Conservation (phyloP, 2,113 vertebrate genomes). For the Gnathonemus longibarbis region DNA sequence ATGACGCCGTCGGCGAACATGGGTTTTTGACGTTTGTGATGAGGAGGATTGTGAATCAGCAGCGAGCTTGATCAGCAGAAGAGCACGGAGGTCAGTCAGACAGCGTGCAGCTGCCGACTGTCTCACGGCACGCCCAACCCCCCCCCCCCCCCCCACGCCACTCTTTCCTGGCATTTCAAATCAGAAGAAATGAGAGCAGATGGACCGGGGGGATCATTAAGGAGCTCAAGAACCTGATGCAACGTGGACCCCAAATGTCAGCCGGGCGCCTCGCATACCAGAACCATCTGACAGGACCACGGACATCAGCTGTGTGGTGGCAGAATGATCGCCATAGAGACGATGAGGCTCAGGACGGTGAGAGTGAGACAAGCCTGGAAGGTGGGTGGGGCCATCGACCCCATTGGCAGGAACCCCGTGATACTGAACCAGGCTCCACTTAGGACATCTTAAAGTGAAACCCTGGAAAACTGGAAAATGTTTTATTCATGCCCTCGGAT, state of each 20-base stretch:
- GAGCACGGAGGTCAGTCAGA: background rate
- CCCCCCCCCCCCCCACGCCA: background rate
- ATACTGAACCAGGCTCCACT: background rate
- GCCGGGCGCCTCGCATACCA: background rate
- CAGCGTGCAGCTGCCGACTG: no score
- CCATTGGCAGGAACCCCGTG: background rate
- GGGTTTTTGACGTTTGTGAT: constrained; percentile 2
- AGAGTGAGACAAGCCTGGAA: background rate
- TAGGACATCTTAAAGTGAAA: background rate
- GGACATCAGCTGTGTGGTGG: background rate
- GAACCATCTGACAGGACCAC: no score
- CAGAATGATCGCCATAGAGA: background rate
- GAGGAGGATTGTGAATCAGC: background rate
- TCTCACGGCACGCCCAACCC: no score
- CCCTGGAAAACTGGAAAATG: background rate
- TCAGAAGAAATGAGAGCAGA: background rate
- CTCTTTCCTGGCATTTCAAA: background rate
- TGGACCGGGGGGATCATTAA: background rate
- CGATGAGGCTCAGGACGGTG: background rate
- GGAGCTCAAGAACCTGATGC: background rate
- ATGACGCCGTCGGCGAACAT: background rate
- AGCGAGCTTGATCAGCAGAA: constrained; percentile 2
- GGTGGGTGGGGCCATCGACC: background rate
- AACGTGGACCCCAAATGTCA: background rate
- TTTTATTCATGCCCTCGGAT: background rate